Conservation (phyloP, 2,797 vertebrate genomes). For the Pangasius mekongensis region DNA sequence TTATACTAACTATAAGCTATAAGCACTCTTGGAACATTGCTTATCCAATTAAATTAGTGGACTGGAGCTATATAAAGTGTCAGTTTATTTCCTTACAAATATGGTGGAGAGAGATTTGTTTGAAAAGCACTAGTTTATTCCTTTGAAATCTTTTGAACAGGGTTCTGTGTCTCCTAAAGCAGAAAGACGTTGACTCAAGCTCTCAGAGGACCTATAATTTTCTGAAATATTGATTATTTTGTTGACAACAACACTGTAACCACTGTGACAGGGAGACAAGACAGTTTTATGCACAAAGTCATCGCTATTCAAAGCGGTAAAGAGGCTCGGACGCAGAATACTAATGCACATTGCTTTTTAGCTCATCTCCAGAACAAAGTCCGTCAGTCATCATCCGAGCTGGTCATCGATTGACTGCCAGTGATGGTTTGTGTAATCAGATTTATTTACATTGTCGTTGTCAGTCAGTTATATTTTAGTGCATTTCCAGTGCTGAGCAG, state of each 20-base stretch:
- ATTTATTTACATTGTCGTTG: conserved; percentile 1
- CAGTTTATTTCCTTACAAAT: background rate
- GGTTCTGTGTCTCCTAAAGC: background rate
- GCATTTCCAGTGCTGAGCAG: background rate
- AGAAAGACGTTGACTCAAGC: background rate
- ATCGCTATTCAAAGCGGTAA: background rate
- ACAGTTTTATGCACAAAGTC: conserved; percentile 15
- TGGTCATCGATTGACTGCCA: conserved; percentile 17
- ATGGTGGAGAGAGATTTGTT: background rate
- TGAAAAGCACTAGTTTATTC: background rate
- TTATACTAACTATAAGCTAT: background rate
- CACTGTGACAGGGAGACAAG: background rate
- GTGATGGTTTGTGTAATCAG: background rate
- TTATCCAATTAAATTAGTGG: too few relatives aligned
- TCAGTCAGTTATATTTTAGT: background rate
- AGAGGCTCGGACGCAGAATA: background rate
- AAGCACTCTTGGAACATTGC: background rate
- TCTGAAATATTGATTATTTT: conserved; percentile 10
- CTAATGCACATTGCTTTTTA: conserved; percentile 11
- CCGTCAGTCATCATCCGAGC: background rate
- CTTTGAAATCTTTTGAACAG: background rate
- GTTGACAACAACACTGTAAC: background rate
- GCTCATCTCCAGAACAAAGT: background rate
- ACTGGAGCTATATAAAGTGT: background rate
- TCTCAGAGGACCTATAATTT: background rate